Evolutionary conservation across 2,113 vertebrate genomes (phyloP), one percentile per base, ranked within the genome.

Genomic region (Chloebia gouldiae): DNA sequence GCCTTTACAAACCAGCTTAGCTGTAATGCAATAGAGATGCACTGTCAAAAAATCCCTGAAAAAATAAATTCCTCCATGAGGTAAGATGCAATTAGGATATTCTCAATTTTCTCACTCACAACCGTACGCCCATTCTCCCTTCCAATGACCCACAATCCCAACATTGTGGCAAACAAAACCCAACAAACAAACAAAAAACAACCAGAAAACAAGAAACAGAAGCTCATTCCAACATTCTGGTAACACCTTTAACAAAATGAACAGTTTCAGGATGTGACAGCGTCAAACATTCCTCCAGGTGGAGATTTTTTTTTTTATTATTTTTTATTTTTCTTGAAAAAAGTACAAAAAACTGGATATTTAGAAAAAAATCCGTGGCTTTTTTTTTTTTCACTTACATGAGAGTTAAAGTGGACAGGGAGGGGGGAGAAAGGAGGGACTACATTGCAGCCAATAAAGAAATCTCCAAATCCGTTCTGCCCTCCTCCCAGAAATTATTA

Each of bases 11-110:
- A 97, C 97, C 98, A 98, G 98, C 97, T 98, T 97, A 97, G 98
- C 98, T 98, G 98, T 98, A 98, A 98, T 98, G 98, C 97, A 98
- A 99, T 98, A 98, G 98, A 98, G 97, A 98, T 98, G 98, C 97
- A 98, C 98, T 98, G 98, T 98, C 98, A 97, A 98, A 98, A 98
- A 98, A 98, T 99, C 99, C 99, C 99, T 99, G 99, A 99, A 98
- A 99, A 96, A 97, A 95, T 98, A 95, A 97, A 96, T 89, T 98
- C 98, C 99, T 99, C 98, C 91, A 97, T 99, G 99, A 99, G 99
- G 99, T 99, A 99, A 98, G 97, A 98, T 97, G 97, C 96, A 98
- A 97, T 96, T 95, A 96, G 87, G 93, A 90, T 97, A 94, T 87
- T 94, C 88, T 96, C 96, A 79, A 20, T 94, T 96, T 87, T 82